phyloP scores from a whole-genome alignment of 2,797 vertebrate species.

The Rhynchonycteris naso region DNA sequence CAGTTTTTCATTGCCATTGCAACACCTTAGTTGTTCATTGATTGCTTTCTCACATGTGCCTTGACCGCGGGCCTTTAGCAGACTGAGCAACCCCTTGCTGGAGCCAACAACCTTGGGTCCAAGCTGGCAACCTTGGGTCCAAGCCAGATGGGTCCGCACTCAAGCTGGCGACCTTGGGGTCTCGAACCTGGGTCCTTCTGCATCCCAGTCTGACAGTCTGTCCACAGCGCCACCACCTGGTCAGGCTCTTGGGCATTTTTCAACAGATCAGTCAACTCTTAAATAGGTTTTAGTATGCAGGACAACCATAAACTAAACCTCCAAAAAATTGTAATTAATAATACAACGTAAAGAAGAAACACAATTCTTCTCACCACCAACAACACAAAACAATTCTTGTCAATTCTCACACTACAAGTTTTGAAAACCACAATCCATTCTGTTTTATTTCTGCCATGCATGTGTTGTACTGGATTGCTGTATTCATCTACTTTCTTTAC shows the following conservation, averaged over 20 bases:
- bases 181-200: too few relatives aligned
- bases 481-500: slow-evolving; percentile 30
- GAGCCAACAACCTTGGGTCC: too few relatives aligned
- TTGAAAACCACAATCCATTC: neutral
- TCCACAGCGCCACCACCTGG: too few relatives aligned
- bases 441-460: slow-evolving; percentile 48
- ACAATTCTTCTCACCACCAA: neutral
- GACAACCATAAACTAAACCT: neutral
- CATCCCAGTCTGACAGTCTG: too few relatives aligned
- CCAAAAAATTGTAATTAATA: neutral
- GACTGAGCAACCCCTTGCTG: too few relatives aligned
- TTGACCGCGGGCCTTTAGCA: too few relatives aligned
- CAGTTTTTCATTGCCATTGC: too few relatives aligned
- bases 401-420: neutral
- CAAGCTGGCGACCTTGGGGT: too few relatives aligned
- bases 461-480: neutral
- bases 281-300: neutral
- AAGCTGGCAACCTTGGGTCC: too few relatives aligned
- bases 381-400: neutral
- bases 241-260: slow-evolving; percentile 32
- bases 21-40: too few relatives aligned
- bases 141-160: too few relatives aligned
- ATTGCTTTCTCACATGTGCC: too few relatives aligned
- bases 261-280: slow-evolving; percentile 21
- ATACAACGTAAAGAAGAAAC: neutral